Percentiles rank a stretch among this genome's conserved stretches.
Conservation (phyloP, 1,140 invertebrate genomes). For the Anthonomus grandis region DNA sequence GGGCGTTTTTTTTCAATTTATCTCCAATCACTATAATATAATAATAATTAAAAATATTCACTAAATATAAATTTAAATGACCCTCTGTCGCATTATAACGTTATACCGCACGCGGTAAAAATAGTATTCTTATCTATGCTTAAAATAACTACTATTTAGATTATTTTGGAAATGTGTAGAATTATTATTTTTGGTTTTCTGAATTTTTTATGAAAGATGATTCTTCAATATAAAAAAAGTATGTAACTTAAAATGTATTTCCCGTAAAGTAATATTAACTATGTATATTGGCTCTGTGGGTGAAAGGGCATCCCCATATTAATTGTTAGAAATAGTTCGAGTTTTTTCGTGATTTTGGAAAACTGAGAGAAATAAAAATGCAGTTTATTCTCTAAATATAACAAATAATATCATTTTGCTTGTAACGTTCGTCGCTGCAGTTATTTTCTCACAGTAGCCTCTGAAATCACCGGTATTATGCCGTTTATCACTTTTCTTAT, state of each 20-base stretch:
- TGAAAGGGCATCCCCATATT: slow-evolving; percentile 42
- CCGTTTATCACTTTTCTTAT: slow-evolving; percentile 29
- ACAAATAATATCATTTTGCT: slow-evolving; percentile 14
- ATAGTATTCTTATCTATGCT: slow-evolving; percentile 30
- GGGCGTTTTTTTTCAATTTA: slow-evolving; percentile 9
- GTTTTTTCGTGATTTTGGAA: slow-evolving; percentile 39
- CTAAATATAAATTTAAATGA: slow-evolving; percentile 6
- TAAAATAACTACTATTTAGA: slow-evolving; percentile 35
- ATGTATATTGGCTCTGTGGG: slow-evolving; percentile 46
- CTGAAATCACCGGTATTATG: slow-evolving; percentile 35
- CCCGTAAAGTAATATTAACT: slow-evolving; percentile 37
- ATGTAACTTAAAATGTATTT: slow-evolving; percentile 37
- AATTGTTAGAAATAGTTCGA: slow-evolving; percentile 39
- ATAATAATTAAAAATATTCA: not conserved
- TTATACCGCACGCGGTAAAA: not conserved
- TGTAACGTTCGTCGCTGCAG: slow-evolving; percentile 22
- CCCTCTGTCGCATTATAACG: not conserved
- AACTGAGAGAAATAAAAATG: too few species aligned
- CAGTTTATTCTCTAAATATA: too few species aligned
- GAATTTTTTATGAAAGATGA: slow-evolving; percentile 25
- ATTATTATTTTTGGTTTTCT: slow-evolving; percentile 23
- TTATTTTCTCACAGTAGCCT: slow-evolving; percentile 38
- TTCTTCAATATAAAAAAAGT: slow-evolving; percentile 31
- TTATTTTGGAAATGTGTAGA: slow-evolving; percentile 36
- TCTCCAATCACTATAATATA: not conserved